phyloP scores from a whole-genome alignment of 2,797 vertebrate genomes.

The Coilia nasus region DNA sequence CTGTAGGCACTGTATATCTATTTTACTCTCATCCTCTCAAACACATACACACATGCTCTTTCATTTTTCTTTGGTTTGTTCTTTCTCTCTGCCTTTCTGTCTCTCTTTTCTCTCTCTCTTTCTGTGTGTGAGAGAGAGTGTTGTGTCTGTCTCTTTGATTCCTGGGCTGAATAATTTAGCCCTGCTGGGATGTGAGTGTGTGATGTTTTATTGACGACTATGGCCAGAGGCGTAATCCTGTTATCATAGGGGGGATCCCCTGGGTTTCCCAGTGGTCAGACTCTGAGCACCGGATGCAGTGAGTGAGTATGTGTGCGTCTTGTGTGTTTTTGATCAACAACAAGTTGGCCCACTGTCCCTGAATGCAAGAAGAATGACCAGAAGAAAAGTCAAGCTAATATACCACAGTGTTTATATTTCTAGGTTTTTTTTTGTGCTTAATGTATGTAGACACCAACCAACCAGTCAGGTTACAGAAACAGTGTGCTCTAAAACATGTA shows the following conservation, averaged over 20 bases:
- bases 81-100: neutral
- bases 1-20: too few relatives aligned
- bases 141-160: neutral
- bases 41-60: too few relatives aligned
- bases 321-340: neutral
- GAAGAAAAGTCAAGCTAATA: neutral
- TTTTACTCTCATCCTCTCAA: too few relatives aligned
- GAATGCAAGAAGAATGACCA: neutral
- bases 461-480: neutral
- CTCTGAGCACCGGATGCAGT: neutral
- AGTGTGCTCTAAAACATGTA: too few relatives aligned
- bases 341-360: neutral
- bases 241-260: neutral
- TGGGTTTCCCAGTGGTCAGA: neutral
- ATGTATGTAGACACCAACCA: neutral
- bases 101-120: neutral
- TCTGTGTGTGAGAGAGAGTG: neutral
- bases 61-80: neutral
- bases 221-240: neutral
- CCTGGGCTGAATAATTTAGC: neutral
- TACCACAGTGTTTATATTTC: too few relatives aligned
- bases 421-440: too few relatives aligned
- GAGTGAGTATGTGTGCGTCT: neutral
- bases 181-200: neutral
- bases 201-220: constrained; percentile 2